phyloP scores from a whole-genome alignment of 1,140 invertebrate genomes.

The Anastatus disparis region DNA sequence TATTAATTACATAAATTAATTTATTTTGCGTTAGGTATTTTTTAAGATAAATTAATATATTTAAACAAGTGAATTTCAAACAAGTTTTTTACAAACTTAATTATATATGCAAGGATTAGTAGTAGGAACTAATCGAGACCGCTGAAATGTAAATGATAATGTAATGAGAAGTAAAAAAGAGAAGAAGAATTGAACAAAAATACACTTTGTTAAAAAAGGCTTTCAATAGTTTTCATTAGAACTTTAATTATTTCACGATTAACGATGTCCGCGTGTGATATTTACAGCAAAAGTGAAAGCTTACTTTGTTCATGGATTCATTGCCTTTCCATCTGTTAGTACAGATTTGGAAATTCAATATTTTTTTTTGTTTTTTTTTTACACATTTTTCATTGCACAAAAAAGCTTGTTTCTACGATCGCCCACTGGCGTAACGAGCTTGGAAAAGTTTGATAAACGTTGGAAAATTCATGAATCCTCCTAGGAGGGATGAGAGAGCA shows the following conservation, averaged over 20 bases:
- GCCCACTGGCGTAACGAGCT: neutral
- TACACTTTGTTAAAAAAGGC: neutral
- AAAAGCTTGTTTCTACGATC: neutral
- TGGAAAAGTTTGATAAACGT: slow-evolving; percentile 20
- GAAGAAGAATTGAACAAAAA: neutral
- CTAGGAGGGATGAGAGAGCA: neutral
- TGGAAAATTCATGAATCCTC: slow-evolving; percentile 34
- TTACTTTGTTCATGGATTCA: no score
- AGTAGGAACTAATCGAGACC: no score
- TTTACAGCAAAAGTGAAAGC: no score
- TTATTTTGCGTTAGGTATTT: no score
- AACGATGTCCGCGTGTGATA: neutral
- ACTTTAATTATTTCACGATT: neutral
- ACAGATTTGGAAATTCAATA: no score
- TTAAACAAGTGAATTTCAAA: no score
- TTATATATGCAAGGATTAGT: no score
- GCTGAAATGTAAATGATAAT: neutral
- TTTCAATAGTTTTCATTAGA: slow-evolving; percentile 13
- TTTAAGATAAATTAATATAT: no score
- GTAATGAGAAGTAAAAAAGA: no score
- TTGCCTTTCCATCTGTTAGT: neutral
- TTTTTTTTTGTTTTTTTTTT: neutral
- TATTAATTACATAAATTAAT: no score
- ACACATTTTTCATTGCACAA: neutral
- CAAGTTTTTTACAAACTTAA: no score